phyloP scores from a whole-genome alignment of 2,888 invertebrate genomes.

The Volucella inflata region DNA sequence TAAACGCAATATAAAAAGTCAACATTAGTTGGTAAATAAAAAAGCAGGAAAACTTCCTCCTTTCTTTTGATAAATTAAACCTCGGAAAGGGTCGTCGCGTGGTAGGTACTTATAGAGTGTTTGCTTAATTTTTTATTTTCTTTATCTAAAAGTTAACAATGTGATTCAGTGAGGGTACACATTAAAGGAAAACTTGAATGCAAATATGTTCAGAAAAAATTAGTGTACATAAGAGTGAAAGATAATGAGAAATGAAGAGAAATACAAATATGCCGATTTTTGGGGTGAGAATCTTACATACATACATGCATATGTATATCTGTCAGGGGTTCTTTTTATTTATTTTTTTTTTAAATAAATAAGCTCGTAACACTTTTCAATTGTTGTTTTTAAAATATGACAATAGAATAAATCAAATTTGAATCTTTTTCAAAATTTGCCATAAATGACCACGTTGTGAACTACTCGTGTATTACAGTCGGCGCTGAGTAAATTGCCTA shows the following conservation, averaged over 20 bases:
- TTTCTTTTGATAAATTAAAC: constrained; percentile 15
- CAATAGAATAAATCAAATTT: no score
- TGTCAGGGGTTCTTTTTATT: no score
- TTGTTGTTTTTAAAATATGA: no score
- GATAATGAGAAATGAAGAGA: not conserved
- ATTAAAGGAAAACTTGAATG: constrained; percentile 11
- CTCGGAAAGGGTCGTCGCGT: constrained; percentile 15
- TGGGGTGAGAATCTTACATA: no score
- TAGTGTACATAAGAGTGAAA: constrained; percentile 9
- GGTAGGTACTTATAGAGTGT: constrained; percentile 3
- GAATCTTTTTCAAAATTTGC: no score
- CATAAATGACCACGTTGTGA: no score
- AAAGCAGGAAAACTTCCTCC: constrained; percentile 34
- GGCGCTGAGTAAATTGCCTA: no score
- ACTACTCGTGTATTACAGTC: no score
- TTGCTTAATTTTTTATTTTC: constrained; percentile 9
- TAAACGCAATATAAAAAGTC: constrained; percentile 56
- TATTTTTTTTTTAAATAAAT: no score
- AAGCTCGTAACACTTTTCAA: no score
- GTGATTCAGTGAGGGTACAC: constrained; percentile 13
- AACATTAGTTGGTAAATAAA: constrained; percentile 64
- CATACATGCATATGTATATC: no score
- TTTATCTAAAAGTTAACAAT: constrained; percentile 45
- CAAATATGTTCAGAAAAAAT: constrained; percentile 8
- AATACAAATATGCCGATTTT: not conserved